phyloP scores from a whole-genome alignment of 2,888 invertebrate genomes.

The Ormyrus rosae region DNA sequence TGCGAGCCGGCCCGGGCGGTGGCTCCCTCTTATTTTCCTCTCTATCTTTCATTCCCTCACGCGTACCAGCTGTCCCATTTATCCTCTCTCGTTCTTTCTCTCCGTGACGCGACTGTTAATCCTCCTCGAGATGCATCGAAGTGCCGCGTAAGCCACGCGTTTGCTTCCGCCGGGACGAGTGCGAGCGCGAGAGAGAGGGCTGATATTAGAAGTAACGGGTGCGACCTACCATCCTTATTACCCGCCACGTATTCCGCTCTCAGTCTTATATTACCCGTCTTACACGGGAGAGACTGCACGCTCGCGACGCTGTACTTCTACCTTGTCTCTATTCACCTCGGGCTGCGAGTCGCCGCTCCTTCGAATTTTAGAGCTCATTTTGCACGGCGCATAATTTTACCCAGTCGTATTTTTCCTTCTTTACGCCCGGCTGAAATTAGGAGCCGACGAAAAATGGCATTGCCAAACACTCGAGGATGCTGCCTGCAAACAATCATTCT shows the following conservation, averaged over 20 bases:
- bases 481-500: neutral
- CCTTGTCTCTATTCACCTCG: conserved; percentile 18
- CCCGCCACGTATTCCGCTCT: conserved; percentile 64
- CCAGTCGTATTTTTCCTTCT: conserved; percentile 62
- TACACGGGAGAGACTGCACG: conserved; percentile 56
- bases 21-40: conserved; percentile 32
- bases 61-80: conserved; percentile 35
- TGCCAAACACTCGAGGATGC: neutral
- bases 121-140: conserved; percentile 44
- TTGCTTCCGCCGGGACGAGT: conserved; percentile 38
- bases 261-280: conserved; percentile 63
- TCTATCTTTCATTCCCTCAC: conserved; percentile 49
- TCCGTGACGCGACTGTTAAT: conserved; percentile 55
- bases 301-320: conserved; percentile 22
- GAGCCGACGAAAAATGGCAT: conserved; percentile 39
- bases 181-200: conserved; percentile 28
- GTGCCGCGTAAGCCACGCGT: conserved; percentile 6
- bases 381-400: conserved; percentile 62
- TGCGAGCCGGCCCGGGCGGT: neutral
- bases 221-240: conserved; percentile 67
- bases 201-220: conserved; percentile 69
- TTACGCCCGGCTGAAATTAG: conserved; percentile 46
- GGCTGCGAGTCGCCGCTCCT: neutral
- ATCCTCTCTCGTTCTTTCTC: conserved; percentile 49
- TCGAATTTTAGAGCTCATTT: conserved; percentile 61